A percentile compares a stretch with the other conserved stretches of the same genome.
Conservation (phyloP, 2,888 invertebrate species). For the Eumerus sabulonum region DNA sequence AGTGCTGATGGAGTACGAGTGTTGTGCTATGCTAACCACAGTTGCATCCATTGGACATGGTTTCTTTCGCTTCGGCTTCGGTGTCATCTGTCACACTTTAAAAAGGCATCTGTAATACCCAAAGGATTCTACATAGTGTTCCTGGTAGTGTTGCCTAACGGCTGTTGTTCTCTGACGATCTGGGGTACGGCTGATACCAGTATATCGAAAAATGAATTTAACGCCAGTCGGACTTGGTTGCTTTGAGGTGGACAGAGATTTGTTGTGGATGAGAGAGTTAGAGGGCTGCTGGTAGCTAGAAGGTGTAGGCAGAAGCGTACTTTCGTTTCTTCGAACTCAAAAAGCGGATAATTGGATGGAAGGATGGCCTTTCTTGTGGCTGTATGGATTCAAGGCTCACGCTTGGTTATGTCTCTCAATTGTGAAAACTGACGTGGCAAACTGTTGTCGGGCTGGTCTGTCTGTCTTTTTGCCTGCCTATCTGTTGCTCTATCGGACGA, state of each 20-base stretch:
- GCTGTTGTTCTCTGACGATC: no score
- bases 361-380: slow-evolving; percentile 24
- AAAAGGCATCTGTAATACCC: slow-evolving; percentile 67
- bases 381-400: slow-evolving; percentile 24
- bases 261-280: slow-evolving; percentile 4
- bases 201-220: slow-evolving; percentile 65
- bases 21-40: slow-evolving; percentile 56
- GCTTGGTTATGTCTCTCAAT: slow-evolving; percentile 47
- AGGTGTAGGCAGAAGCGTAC: no score
- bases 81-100: slow-evolving; percentile 69
- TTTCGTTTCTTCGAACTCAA: slow-evolving; percentile 59
- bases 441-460: slow-evolving; percentile 49
- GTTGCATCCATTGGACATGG: slow-evolving; percentile 64
- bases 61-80: slow-evolving; percentile 63
- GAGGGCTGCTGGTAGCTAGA: no score
- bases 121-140: slow-evolving; percentile 56
- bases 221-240: slow-evolving; percentile 59
- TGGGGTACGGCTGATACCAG: slow-evolving; percentile 34
- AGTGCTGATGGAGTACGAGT: slow-evolving; percentile 13
- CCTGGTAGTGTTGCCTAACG: slow-evolving; percentile 31
- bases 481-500: no score
- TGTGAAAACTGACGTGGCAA: slow-evolving; percentile 63
- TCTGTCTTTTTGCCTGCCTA: slow-evolving; percentile 5
- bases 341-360: slow-evolving; percentile 67
- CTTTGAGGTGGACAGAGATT: slow-evolving; percentile 33